Evolutionary conservation across 2,797 vertebrate species (phyloP).

Genomic region (Spea hammondii): DNA sequence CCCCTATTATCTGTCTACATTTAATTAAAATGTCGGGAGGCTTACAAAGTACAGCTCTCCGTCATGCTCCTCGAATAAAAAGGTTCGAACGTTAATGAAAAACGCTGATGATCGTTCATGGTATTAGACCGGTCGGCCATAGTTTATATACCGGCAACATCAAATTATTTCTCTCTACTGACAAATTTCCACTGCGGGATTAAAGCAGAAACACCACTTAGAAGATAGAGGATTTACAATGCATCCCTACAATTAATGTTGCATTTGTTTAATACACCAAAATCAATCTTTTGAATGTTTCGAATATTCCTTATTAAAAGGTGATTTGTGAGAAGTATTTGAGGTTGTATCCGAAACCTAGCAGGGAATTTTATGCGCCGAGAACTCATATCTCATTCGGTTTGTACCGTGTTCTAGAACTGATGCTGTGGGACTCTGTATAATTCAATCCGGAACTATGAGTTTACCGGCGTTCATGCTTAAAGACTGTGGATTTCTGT

Average conservation of each 20-base stretch:
- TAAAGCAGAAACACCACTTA: constrained; percentile 28
- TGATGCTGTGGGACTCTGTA: not conserved
- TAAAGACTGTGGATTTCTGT: not conserved
- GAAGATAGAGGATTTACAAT: constrained; percentile 34
- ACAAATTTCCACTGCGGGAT: constrained; percentile 34
- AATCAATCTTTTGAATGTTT: constrained; percentile 38
- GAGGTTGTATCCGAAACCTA: constrained; percentile 17
- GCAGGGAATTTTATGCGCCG: not conserved
- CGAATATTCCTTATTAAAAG: constrained; percentile 37
- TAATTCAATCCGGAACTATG: not conserved
- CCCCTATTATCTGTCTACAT: constrained; percentile 29
- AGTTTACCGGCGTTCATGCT: too few relatives aligned
- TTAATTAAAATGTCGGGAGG: constrained; percentile 39
- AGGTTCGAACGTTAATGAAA: constrained; percentile 33
- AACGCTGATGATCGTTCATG: constrained; percentile 16
- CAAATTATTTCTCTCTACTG: constrained; percentile 43
- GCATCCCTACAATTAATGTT: constrained; percentile 25
- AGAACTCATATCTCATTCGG: constrained; percentile 10
- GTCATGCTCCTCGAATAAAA: constrained; percentile 21
- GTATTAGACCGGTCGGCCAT: constrained; percentile 14
- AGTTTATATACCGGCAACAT: constrained; percentile 35
- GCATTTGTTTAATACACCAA: constrained; percentile 33
- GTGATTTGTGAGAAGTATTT: constrained; percentile 37
- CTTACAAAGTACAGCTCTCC: constrained; percentile 22
- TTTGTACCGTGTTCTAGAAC: not conserved